Percentiles rank a stretch among this genome's conserved stretches.
phyloP scores from a whole-genome alignment of 2,888 invertebrate genomes.

The Anodontia alba region DNA sequence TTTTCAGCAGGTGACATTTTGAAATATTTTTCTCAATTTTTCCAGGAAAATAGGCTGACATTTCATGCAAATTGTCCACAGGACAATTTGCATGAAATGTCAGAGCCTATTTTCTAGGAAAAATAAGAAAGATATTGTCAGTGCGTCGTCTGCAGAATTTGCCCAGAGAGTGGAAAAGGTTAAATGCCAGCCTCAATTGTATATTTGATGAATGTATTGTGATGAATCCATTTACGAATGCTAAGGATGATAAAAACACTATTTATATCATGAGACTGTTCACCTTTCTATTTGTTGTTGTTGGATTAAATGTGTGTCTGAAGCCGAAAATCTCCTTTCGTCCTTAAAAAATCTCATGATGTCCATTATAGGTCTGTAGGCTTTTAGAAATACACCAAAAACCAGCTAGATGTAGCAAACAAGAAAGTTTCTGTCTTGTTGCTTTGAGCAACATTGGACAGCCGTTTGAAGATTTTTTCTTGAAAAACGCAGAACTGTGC shows the following conservation, averaged over 20 bases:
- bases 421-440: background rate
- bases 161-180: too few species aligned
- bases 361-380: background rate
- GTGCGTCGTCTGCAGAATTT: too few species aligned
- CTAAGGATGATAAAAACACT: constrained; percentile 3
- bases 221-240: constrained; percentile 1
- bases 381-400: background rate
- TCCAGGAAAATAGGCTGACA: too few species aligned
- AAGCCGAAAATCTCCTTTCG: constrained; percentile 28
- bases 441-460: background rate
- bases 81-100: too few species aligned
- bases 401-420: background rate
- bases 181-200: constrained; percentile 26
- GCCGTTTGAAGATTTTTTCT: too few species aligned
- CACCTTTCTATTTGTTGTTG: constrained; percentile 21
- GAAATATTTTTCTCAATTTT: constrained; percentile 29
- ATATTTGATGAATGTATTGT: constrained; percentile 10
- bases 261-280: constrained; percentile 17
- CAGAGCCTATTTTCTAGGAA: too few species aligned
- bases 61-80: too few species aligned
- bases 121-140: too few species aligned
- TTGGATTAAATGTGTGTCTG: constrained; percentile 4
- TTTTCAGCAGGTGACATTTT: too few species aligned
- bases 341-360: constrained; percentile 18
- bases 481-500: background rate